Base-by-base conservation (phyloP, 1,140 invertebrate genomes). In the Drosophila mauritiana region DNA sequence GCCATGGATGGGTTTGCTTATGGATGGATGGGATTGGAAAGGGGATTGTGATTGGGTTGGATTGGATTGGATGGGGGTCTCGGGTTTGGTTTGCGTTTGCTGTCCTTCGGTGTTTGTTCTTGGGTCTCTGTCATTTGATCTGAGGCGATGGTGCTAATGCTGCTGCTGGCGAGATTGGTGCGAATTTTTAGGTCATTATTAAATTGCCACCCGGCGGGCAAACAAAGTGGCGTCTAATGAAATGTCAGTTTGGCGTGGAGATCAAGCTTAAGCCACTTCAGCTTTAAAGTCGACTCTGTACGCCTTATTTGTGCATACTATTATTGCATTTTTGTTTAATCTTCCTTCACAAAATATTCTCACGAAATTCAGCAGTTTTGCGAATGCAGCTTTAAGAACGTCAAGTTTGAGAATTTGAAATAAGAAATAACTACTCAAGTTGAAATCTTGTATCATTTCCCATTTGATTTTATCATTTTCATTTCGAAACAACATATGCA, bases 131-230 rank as follows among this genome's bases (percentile, higher is more conserved):
- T 70, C 58, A 58, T 57, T 59, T 45, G 42, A 22, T 45, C 42
- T 17, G 42, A 22, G 42, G 20, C 17, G 17, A 17, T 8, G 40
- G n/a, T n/a, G 40, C 40, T 42, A 15, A 7, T 39, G 40, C 40
- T 42, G 40, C 31, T 39, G 40, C 7, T 42, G 40, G 40, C 17
- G 15, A n/a, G 40, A 42, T 42, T 42, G 40, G 40, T 42, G 17
- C 42, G 42, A 45, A 45, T 45, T 45, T 72, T 73, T 57, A 43
- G 43, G 68, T 51, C 45, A 22, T 37, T 73, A 64, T 67, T 64
- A 51, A 67, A 67, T 65, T 40, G 36, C 63, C 59, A 48, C 43
- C 17, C 34, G 13, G n/a, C 42, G 57, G 34, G 31, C 57, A 34
- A 65, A 63, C 31, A 46, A 31, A 64, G 58, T 22, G 34, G 34